Evolutionary conservation across 2,888 invertebrate genomes (phyloP).

Genomic region (Parnassius apollo): DNA sequence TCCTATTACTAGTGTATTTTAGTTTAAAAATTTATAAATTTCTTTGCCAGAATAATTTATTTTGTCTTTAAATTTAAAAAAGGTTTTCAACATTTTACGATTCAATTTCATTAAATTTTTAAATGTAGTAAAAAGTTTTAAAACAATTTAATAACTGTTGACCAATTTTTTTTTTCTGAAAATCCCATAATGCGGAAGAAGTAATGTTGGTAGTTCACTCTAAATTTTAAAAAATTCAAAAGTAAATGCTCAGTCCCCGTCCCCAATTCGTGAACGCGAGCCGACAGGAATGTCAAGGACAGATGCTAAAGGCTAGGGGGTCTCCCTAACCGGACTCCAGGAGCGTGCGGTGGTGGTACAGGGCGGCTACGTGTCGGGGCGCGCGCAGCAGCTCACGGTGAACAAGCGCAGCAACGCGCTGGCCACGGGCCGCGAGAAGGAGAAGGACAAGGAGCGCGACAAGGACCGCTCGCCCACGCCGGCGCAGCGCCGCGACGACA

Average conservation of each 20-base stretch:
- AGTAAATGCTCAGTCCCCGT: neutral
- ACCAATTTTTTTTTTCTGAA: too few species aligned
- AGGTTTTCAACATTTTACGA: too few species aligned
- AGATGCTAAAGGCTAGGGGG: slow-evolving; percentile 72
- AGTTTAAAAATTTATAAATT: neutral
- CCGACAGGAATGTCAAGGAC: slow-evolving; percentile 60
- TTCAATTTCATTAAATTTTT: too few species aligned
- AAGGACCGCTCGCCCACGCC: slow-evolving; percentile 54
- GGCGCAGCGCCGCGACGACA: slow-evolving; percentile 38
- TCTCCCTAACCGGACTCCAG: slow-evolving; percentile 81
- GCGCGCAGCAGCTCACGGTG: slow-evolving; percentile 84
- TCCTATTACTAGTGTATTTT: neutral
- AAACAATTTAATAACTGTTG: too few species aligned
- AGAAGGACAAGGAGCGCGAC: slow-evolving; percentile 82
- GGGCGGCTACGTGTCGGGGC: slow-evolving; percentile 84
- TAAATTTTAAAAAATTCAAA: too few species aligned
- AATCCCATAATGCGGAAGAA: neutral
- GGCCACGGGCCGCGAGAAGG: slow-evolving; percentile 81
- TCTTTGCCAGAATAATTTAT: neutral
- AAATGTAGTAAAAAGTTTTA: too few species aligned
- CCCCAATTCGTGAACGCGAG: slow-evolving; percentile 35
- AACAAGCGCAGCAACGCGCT: slow-evolving; percentile 90
- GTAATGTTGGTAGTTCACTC: neutral
- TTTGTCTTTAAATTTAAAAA: neutral
- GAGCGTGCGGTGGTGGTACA: slow-evolving; percentile 85